These are phyloP conservation scores for Arvicanthis niloticus DNA, from an alignment of 2,113 vertebrate species.

Conservation along the genomic window DNA sequence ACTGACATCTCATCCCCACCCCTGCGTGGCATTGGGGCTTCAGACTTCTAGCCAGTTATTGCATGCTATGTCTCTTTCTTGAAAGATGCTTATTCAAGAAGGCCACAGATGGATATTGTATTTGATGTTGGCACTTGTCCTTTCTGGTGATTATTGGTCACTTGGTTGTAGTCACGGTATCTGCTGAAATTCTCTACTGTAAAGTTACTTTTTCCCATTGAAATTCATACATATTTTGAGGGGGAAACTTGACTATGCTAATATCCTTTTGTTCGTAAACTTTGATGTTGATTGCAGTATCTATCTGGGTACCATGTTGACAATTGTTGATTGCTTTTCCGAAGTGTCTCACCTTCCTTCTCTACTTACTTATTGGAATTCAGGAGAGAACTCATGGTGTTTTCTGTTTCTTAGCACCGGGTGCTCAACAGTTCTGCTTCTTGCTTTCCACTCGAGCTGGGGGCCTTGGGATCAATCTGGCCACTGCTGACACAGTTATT, in stretches of 20 bases:
- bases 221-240: slow-evolving; percentile 24
- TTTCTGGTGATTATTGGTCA: background rate
- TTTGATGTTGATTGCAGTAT: background rate
- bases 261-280: slow-evolving; percentile 1
- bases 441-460: slow-evolving; percentile 98
- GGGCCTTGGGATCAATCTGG: slow-evolving; percentile 98
- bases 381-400: background rate
- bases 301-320: background rate
- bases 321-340: background rate
- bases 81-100: background rate
- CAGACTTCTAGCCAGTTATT: background rate
- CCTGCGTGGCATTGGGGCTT: background rate
- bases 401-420: slow-evolving; percentile 90
- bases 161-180: background rate
- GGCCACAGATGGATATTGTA: background rate
- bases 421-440: slow-evolving; percentile 98
- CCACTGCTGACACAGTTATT: slow-evolving; percentile 98
- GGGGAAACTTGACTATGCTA: background rate
- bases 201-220: background rate
- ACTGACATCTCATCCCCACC: background rate
- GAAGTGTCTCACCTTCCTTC: background rate
- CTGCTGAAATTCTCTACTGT: background rate
- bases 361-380: slow-evolving; percentile 2
- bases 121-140: background rate
- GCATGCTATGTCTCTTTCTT: background rate